Conservation (phyloP, 2,113 vertebrate species). For the Gopherus evgoodei region DNA sequence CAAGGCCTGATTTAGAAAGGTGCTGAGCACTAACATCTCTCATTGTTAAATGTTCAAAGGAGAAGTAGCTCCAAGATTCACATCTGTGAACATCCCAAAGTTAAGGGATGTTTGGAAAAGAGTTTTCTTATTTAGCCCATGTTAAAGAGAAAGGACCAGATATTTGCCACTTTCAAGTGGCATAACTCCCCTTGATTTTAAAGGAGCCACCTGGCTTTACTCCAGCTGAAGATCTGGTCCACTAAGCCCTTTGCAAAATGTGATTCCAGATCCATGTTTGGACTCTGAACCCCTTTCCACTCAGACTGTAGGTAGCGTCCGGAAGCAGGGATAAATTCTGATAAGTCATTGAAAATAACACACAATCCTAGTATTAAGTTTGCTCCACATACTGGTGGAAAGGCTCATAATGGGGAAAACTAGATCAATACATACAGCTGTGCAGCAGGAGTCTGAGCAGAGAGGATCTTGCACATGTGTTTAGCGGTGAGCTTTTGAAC, state of each 20-base stretch:
- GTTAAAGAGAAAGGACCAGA: neutral
- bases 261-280: neutral
- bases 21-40: rapidly evolving
- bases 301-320: rapidly evolving
- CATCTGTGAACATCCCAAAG: neutral
- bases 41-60: neutral
- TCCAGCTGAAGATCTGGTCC: rapidly evolving
- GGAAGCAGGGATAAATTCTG: neutral
- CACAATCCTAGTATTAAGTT: neutral
- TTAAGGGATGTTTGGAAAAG: neutral
- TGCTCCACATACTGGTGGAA: neutral
- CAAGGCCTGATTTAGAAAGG: rapidly evolving
- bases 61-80: neutral
- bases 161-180: rapidly evolving
- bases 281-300: neutral
- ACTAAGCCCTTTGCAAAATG: neutral
- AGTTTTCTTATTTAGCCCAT: neutral
- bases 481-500: neutral
- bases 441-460: neutral
- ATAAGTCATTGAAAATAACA: neutral
- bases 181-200: rapidly evolving
- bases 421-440: neutral
- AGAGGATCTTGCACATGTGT: neutral
- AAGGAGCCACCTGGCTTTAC: rapidly evolving
- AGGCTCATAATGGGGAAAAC: neutral